Percentiles rank a stretch among this genome's conserved stretches.
Conservation (phyloP, 2,797 vertebrate species). For the Phoebastria nigripes region DNA sequence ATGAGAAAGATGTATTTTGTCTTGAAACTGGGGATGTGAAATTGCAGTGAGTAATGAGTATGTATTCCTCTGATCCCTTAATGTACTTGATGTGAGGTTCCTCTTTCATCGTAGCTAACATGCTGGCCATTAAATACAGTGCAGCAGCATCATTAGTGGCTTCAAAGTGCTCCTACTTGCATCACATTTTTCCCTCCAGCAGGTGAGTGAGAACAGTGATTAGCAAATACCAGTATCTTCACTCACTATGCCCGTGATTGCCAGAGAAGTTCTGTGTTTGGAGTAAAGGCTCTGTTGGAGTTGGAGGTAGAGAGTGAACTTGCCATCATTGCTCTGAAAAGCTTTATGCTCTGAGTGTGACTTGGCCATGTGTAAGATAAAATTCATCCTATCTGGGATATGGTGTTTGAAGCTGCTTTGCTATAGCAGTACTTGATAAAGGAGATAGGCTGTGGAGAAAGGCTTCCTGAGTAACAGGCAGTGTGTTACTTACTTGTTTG, state of each 20-base stretch:
- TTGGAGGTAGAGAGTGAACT: not conserved
- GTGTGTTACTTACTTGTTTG: not conserved
- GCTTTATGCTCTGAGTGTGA: not conserved
- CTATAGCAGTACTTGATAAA: not conserved
- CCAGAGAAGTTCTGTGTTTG: not conserved
- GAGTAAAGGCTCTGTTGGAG: not conserved
- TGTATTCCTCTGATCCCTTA: conserved; percentile 72
- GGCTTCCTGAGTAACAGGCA: not conserved
- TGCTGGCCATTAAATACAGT: conserved; percentile 60
- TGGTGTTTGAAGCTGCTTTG: not conserved
- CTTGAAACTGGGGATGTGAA: conserved; percentile 71
- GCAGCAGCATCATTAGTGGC: conserved; percentile 59
- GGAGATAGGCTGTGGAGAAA: not conserved
- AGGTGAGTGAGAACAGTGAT: conserved; percentile 38
- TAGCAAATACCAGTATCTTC: conserved; percentile 7
- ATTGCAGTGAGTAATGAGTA: conserved; percentile 67
- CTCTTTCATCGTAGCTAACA: conserved; percentile 68
- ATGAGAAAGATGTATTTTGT: conserved; percentile 60
- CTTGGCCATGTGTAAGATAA: not conserved
- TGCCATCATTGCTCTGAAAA: not conserved
- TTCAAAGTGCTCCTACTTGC: conserved; percentile 64
- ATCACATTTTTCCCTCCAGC: conserved; percentile 49
- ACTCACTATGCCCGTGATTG: not conserved
- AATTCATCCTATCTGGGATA: not conserved
- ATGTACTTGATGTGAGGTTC: conserved; percentile 67